These are phyloP conservation scores for Drosophila truncata DNA, from an alignment of 1,140 invertebrate genomes.

Conservation along the genomic window DNA sequence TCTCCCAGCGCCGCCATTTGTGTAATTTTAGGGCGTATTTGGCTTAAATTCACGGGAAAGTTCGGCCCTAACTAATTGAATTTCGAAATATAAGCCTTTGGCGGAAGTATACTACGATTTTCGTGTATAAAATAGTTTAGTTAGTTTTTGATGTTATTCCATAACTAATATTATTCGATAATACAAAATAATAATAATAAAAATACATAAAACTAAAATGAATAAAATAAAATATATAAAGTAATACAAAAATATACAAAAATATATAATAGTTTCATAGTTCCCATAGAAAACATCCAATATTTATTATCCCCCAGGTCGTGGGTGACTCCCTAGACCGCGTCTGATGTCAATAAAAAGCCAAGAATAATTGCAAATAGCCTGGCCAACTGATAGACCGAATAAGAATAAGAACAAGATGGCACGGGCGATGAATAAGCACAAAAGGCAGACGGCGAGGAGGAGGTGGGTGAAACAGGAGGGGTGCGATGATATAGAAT, in stretches of 20 bases:
- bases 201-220: too few species aligned
- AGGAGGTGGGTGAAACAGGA: background rate
- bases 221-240: too few species aligned
- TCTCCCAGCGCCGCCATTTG: background rate
- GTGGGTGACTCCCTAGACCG: background rate
- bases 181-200: too few species aligned
- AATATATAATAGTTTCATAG: too few species aligned
- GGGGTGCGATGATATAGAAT: slow-evolving; percentile 45
- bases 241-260: too few species aligned
- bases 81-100: background rate
- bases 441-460: slow-evolving; percentile 5
- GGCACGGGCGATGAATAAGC: slow-evolving; percentile 35
- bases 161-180: too few species aligned
- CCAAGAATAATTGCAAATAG: slow-evolving; percentile 49
- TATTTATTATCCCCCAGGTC: background rate
- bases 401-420: slow-evolving; percentile 27
- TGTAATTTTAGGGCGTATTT: slow-evolving; percentile 54
- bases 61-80: background rate
- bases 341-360: slow-evolving; percentile 51
- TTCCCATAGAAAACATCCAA: background rate
- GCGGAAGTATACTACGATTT: too few species aligned
- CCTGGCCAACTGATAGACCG: slow-evolving; percentile 30
- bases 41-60: slow-evolving; percentile 28
- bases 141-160: too few species aligned
- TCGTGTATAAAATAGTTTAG: too few species aligned